These are phyloP conservation scores for Eurytoma californica DNA, from an alignment of 2,888 invertebrate genomes.

Conservation along the genomic window DNA sequence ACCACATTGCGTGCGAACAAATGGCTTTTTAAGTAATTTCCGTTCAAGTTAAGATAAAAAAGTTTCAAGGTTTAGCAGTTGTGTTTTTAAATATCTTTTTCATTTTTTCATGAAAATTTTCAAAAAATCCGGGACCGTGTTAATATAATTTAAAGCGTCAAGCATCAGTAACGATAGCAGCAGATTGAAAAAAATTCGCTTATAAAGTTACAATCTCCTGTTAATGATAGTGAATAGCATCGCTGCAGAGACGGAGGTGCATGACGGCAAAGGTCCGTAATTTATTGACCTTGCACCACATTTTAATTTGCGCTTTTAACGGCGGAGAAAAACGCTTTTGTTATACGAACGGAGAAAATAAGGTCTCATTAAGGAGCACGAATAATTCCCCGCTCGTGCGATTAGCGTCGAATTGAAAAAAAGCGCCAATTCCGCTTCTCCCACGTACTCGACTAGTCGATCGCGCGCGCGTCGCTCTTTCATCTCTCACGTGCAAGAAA, in stretches of 20 bases:
- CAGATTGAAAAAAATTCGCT: background rate
- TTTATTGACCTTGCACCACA: slow-evolving; percentile 48
- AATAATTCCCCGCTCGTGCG: background rate
- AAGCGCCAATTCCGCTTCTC: background rate
- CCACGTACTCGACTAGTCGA: background rate
- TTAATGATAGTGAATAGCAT: background rate
- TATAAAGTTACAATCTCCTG: slow-evolving; percentile 10
- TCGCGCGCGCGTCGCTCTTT: background rate
- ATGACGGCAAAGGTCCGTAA: slow-evolving; percentile 27
- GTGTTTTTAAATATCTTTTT: too few relatives aligned
- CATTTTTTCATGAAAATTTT: too few relatives aligned
- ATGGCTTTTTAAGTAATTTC: too few relatives aligned
- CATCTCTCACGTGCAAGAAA: background rate
- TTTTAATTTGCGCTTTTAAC: slow-evolving; percentile 25
- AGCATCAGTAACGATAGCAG: too few relatives aligned
- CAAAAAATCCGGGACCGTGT: too few relatives aligned
- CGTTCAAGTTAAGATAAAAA: too few relatives aligned
- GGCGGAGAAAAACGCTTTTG: slow-evolving; percentile 1
- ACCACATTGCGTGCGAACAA: too few relatives aligned
- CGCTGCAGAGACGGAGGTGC: background rate
- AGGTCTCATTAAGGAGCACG: background rate
- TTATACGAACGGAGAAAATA: background rate
- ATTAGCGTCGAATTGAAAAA: background rate
- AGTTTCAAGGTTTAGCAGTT: too few relatives aligned
- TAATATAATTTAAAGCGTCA: too few relatives aligned